Conservation (phyloP, 1,140 invertebrate genomes). For the Pararge aegeria region DNA sequence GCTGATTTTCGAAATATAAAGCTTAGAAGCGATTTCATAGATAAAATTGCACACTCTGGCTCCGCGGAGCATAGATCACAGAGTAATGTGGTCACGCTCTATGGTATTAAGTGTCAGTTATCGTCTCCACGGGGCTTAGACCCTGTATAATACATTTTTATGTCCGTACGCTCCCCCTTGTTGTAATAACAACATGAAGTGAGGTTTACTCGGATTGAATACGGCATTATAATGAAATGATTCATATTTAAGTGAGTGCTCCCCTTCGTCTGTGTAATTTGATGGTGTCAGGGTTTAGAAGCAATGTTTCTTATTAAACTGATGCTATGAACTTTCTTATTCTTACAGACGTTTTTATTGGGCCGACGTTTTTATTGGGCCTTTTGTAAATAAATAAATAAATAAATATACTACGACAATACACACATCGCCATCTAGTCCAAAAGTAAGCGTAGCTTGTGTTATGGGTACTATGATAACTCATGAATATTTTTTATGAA, state of each 20-base stretch:
- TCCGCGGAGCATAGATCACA: conserved; percentile 74
- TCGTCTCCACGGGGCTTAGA: conserved; percentile 73
- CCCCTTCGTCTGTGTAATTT: conserved; percentile 67
- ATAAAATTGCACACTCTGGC: conserved; percentile 62
- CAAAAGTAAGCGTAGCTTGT: too few relatives aligned
- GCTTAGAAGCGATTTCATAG: conserved; percentile 59
- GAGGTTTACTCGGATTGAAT: conserved; percentile 78
- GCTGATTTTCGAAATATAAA: conserved; percentile 59
- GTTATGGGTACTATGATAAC: too few relatives aligned
- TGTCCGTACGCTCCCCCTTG: conserved; percentile 65
- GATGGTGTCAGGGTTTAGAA: conserved; percentile 68
- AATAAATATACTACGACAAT: too few relatives aligned
- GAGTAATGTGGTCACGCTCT: conserved; percentile 77
- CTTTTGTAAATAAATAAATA: too few relatives aligned
- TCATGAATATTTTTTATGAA: too few relatives aligned
- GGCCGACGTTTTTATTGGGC: conserved; percentile 8
- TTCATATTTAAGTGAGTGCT: conserved; percentile 79
- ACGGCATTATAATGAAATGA: conserved; percentile 79
- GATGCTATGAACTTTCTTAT: conserved; percentile 68
- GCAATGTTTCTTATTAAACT: conserved; percentile 77
- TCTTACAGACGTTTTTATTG: conserved; percentile 40
- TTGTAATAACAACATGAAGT: conserved; percentile 76
- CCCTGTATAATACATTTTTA: conserved; percentile 74
- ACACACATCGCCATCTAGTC: too few relatives aligned
- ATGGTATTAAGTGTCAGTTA: conserved; percentile 79